A percentile compares a stretch with the other conserved stretches of the same genome.
phyloP scores from a whole-genome alignment of 2,113 vertebrate species.

The Podocnemis expansa region DNA sequence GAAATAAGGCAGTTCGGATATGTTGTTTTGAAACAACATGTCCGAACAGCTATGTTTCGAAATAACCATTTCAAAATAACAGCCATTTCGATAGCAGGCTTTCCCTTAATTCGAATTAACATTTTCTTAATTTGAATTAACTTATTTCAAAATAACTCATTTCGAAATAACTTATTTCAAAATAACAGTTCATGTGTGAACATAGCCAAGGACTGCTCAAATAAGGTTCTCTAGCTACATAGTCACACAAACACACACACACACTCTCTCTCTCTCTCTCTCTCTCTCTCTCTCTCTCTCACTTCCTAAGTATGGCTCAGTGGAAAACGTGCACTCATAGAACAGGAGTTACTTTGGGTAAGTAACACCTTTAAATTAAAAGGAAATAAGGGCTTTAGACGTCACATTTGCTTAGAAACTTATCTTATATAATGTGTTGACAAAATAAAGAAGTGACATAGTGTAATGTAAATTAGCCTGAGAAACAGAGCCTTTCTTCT shows the following conservation, averaged over 20 bases:
- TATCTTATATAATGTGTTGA: neutral
- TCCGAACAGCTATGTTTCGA: no score
- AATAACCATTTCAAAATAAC: no score
- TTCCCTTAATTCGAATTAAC: no score
- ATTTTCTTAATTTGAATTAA: no score
- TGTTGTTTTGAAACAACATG: no score
- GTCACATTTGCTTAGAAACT: neutral
- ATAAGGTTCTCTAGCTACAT: neutral
- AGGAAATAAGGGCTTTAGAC: neutral
- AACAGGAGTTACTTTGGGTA: neutral
- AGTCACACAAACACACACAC: fast-evolving
- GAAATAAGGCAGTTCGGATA: no score
- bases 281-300: no score
- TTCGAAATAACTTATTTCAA: no score
- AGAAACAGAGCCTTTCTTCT: neutral
- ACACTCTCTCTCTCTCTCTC: no score
- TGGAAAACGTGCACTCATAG: neutral
- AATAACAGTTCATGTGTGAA: no score
- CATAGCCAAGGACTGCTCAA: neutral
- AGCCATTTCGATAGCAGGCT: no score
- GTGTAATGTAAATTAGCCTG: neutral
- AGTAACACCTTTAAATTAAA: neutral
- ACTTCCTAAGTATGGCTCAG: neutral
- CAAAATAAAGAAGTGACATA: neutral
- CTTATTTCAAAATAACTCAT: no score